Conservation (phyloP, 2,888 invertebrate genomes). For the Dione vanillae region DNA sequence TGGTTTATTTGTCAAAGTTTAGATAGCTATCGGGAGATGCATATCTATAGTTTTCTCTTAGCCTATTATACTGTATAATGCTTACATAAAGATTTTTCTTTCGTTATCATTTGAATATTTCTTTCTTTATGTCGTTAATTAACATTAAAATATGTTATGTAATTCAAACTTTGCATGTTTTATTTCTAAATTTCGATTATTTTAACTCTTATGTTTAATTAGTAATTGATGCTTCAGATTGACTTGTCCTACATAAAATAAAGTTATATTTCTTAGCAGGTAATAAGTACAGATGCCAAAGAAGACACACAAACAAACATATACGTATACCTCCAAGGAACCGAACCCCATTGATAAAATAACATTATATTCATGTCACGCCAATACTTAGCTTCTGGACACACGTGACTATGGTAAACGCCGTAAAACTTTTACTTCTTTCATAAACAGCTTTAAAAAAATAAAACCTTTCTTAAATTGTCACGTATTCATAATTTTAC, state of each 20-base stretch:
- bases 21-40: conserved; percentile 44
- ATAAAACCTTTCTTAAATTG: conserved; percentile 52
- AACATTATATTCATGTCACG: conserved; percentile 66
- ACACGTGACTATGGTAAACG: conserved; percentile 63
- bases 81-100: conserved; percentile 27
- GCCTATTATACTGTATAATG: conserved; percentile 27
- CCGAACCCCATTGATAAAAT: conserved; percentile 56
- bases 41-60: conserved; percentile 39
- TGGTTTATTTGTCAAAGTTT: conserved; percentile 45
- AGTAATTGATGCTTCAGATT: no score
- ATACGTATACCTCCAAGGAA: conserved; percentile 12
- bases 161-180: no score
- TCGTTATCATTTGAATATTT: conserved; percentile 9
- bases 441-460: conserved; percentile 52
- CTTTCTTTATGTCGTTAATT: conserved; percentile 9
- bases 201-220: no score
- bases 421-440: conserved; percentile 73
- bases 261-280: no score
- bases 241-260: no score
- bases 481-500: conserved; percentile 79
- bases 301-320: conserved; percentile 16
- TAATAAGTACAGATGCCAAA: not conserved
- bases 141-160: not conserved
- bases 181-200: no score
- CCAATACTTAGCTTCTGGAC: conserved; percentile 67